Conservation (phyloP, 30 jellyfish, hydroid and myxozoan genomes). For the Morbakka virulenta region DNA sequence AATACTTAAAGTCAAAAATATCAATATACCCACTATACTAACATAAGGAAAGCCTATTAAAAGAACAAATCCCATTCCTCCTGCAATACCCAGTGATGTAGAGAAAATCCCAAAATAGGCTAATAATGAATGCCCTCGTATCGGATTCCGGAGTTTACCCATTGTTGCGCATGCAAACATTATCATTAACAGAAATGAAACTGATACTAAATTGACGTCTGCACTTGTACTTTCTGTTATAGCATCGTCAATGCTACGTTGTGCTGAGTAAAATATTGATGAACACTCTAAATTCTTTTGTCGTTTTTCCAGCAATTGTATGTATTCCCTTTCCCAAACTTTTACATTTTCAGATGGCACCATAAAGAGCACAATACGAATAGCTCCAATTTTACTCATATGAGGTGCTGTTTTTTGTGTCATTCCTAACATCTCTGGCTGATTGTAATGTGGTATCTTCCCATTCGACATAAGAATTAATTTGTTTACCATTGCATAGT, state of each 20-base stretch:
- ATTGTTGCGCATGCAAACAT: background rate
- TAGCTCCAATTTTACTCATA: no score
- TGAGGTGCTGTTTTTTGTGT: no score
- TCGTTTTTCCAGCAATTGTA: background rate
- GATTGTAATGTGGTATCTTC: no score
- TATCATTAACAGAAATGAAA: background rate
- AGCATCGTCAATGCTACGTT: background rate
- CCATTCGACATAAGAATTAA: no score
- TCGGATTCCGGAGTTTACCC: background rate
- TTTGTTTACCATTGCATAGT: no score
- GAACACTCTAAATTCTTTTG: background rate
- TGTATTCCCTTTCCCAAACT: constrained; percentile 45
- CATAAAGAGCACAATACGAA: constrained; percentile 33
- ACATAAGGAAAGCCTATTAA: background rate
- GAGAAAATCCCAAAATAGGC: background rate
- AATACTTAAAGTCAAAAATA: background rate
- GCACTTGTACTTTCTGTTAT: background rate
- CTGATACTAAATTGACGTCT: background rate
- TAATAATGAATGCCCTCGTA: background rate
- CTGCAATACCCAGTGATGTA: background rate
- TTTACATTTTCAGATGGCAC: background rate
- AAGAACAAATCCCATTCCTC: background rate
- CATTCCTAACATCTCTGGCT: no score
- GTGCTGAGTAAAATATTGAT: no score
- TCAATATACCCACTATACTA: background rate